Evolutionary conservation across 1,140 invertebrate species (phyloP).

Genomic region (Bacillus rossius): DNA sequence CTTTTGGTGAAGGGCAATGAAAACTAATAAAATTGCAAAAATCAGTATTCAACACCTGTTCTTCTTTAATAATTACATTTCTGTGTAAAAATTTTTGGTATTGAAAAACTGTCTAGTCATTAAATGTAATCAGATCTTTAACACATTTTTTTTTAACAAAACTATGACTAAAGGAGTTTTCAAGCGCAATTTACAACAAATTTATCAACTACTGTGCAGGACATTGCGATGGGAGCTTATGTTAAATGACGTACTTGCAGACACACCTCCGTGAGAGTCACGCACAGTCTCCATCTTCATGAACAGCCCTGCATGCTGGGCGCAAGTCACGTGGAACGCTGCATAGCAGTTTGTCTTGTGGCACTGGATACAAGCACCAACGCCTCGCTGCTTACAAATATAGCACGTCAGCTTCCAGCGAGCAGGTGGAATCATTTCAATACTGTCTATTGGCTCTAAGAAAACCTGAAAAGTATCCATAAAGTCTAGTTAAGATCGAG

Average conservation of each 20-base stretch:
- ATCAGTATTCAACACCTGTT: no score
- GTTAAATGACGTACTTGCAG: neutral
- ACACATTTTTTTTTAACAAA: neutral
- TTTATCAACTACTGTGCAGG: no score
- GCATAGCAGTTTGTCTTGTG: conserved; percentile 94
- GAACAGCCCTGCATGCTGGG: conserved; percentile 88
- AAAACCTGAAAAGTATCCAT: conserved; percentile 53
- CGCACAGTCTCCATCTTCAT: conserved; percentile 96
- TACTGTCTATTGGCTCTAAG: conserved; percentile 94
- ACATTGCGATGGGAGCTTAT: no score
- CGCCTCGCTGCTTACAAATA: conserved; percentile 90
- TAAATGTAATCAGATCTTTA: no score
- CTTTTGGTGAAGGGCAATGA: no score
- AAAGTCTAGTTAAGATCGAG: neutral
- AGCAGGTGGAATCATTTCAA: conserved; percentile 91
- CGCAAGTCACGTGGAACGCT: conserved; percentile 98
- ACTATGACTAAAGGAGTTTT: neutral
- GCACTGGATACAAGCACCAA: conserved; percentile 97
- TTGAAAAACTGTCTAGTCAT: no score
- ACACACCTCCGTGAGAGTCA: conserved; percentile 40
- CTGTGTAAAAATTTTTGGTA: no score
- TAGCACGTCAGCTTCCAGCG: conserved; percentile 94
- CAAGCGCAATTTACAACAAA: neutral
- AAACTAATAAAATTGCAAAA: no score
- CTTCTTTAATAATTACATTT: no score